Evolutionary conservation across 2,888 invertebrate species (phyloP).

Genomic region (Campoplex capitator): DNA sequence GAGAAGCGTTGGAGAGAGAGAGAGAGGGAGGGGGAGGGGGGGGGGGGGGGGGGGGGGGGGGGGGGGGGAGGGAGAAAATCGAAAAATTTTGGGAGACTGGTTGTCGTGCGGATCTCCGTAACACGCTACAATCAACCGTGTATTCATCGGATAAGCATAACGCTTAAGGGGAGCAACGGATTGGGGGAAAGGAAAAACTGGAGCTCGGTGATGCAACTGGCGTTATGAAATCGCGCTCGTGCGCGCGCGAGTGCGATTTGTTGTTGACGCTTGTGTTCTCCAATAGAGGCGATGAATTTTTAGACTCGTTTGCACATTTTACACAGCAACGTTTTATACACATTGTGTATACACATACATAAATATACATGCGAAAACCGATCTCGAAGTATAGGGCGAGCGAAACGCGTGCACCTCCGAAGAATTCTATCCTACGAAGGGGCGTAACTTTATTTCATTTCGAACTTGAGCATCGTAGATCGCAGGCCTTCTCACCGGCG

Average conservation of each 20-base stretch:
- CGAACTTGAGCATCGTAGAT: not conserved
- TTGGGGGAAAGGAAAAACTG: slow-evolving; percentile 33
- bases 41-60: not conserved
- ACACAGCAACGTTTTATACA: slow-evolving; percentile 75
- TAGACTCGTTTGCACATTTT: slow-evolving; percentile 76
- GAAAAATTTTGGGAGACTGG: slow-evolving; percentile 39
- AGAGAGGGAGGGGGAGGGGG: not conserved
- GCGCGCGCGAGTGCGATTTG: slow-evolving; percentile 58
- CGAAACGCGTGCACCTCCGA: not conserved
- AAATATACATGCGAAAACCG: not conserved
- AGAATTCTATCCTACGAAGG: slow-evolving; percentile 18
- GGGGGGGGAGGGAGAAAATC: not conserved
- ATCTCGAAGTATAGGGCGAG: slow-evolving; percentile 18
- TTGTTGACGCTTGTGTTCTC: slow-evolving; percentile 48
- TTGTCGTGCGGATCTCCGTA: slow-evolving; percentile 55
- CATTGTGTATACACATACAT: slow-evolving; percentile 58
- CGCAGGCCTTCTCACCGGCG: not conserved
- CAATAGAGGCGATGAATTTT: slow-evolving; percentile 70
- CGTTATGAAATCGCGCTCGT: slow-evolving; percentile 75
- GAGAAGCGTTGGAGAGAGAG: not conserved
- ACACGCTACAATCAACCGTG: slow-evolving; percentile 72
- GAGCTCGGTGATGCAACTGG: slow-evolving; percentile 72
- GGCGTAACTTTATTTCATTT: slow-evolving; percentile 7
- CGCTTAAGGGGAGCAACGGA: slow-evolving; percentile 57
- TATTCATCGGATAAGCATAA: slow-evolving; percentile 77